Percentiles rank a stretch among this genome's conserved stretches.
phyloP scores from a whole-genome alignment of 2,113 vertebrate genomes.

The Rhadina sibilatrix region DNA sequence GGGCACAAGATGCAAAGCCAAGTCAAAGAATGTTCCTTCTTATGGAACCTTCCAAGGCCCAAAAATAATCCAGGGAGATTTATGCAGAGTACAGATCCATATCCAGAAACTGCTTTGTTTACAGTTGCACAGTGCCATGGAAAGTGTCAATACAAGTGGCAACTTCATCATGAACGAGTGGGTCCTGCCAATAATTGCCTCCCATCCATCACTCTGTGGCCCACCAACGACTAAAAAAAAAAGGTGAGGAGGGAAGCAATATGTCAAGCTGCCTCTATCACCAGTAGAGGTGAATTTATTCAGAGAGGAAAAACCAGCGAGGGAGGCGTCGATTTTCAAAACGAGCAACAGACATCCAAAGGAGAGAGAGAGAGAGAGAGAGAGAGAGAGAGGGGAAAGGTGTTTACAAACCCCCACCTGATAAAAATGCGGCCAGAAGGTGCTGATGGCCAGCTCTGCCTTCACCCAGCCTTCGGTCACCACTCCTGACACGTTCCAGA shows the following conservation, averaged over 20 bases:
- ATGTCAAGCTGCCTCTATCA: neutral
- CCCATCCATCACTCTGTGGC: neutral
- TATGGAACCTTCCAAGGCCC: neutral
- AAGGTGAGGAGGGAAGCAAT: neutral
- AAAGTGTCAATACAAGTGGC: neutral
- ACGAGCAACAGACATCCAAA: rapidly evolving
- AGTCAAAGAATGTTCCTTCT: neutral
- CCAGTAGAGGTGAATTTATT: rapidly evolving
- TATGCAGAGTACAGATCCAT: neutral
- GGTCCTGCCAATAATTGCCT: neutral
- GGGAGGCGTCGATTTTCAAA: rapidly evolving
- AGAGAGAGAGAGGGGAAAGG: neutral
- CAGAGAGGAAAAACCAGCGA: neutral
- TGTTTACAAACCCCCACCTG: constrained; percentile 75
- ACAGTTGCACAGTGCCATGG: rapidly evolving
- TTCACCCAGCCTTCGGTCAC: constrained; percentile 95
- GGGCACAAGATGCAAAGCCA: neutral
- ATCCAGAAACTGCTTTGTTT: neutral
- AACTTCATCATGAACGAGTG: neutral
- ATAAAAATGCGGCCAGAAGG: constrained; percentile 98
- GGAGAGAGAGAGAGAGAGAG: neutral
- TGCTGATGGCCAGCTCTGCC: constrained; percentile 94
- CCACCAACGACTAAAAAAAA: neutral
- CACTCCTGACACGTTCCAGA: constrained; percentile 90
- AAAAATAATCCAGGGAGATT: neutral